A percentile compares a stretch with the other conserved stretches of the same genome.
Evolutionary conservation across 1,140 invertebrate genomes (phyloP).

Genomic region (Macrostomum lignano): DNA sequence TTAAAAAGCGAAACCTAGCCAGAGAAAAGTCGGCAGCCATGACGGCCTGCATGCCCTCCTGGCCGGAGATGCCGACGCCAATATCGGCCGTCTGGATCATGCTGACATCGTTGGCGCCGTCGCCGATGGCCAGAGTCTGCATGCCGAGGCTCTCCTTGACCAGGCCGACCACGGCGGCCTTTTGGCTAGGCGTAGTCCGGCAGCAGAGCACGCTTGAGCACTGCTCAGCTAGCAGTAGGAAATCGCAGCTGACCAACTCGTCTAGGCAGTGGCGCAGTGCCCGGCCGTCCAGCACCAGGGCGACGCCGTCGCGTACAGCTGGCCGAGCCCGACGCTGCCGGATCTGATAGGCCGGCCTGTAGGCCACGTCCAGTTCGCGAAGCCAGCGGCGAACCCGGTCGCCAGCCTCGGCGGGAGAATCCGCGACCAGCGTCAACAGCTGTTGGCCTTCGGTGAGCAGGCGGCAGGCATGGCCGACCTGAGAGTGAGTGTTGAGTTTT

Average conservation of each 20-base stretch:
- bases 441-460: no score
- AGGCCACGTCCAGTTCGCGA: no score
- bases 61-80: conserved; percentile 63
- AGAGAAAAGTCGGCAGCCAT: conserved; percentile 88
- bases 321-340: no score
- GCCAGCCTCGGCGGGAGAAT: no score
- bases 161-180: conserved; percentile 59
- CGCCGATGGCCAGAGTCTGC: conserved; percentile 71
- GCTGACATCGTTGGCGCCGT: conserved; percentile 95
- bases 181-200: conserved; percentile 25
- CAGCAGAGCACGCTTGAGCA: conserved; percentile 27
- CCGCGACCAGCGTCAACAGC: no score
- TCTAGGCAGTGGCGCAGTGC: not conserved
- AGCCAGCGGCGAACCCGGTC: no score
- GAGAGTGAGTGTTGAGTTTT: no score
- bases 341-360: no score
- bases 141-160: conserved; percentile 48
- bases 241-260: not conserved
- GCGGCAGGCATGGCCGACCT: no score
- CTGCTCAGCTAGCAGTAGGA: conserved; percentile 8
- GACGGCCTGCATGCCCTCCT: conserved; percentile 76
- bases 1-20: conserved; percentile 55
- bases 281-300: conserved; percentile 2
- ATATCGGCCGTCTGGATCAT: conserved; percentile 98
- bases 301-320: not conserved